Evolutionary conservation across 2,797 vertebrate genomes (phyloP).

Genomic region (Bucorvus abyssinicus): DNA sequence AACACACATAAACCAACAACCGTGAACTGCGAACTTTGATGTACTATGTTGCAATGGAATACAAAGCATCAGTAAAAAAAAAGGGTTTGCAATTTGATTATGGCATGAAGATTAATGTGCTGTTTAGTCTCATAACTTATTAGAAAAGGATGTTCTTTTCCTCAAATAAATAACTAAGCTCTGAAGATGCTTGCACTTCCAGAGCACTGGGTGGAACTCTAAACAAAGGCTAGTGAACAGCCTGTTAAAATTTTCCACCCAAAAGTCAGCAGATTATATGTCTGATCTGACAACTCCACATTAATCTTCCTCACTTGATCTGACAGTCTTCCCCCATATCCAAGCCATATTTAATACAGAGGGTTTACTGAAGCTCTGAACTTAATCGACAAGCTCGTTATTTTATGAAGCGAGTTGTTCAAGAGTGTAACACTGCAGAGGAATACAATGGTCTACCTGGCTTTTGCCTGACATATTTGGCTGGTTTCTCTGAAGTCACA

Average conservation of each 20-base stretch:
- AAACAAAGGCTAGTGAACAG: not conserved
- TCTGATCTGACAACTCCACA: not conserved
- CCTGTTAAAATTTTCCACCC: not conserved
- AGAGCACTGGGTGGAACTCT: not conserved
- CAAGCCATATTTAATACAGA: constrained; percentile 43
- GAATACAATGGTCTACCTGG: not conserved
- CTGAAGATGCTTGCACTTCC: not conserved
- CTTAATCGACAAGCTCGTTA: constrained; percentile 53
- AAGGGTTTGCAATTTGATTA: not conserved
- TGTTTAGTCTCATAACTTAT: not conserved
- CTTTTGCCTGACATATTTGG: not conserved
- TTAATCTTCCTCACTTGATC: constrained; percentile 19
- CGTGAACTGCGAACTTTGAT: not conserved
- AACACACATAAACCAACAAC: not conserved
- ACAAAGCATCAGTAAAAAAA: not conserved
- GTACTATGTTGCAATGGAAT: not conserved
- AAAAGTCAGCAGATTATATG: not conserved
- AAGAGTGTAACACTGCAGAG: not conserved
- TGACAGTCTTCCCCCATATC: constrained; percentile 9
- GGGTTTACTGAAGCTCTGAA: constrained; percentile 39
- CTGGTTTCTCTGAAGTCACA: not conserved
- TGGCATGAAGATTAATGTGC: not conserved
- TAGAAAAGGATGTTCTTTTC: not conserved
- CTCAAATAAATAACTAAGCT: not conserved
- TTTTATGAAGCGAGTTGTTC: constrained; percentile 25